Evolutionary conservation across 2,113 vertebrate genomes (phyloP).

Genomic region (Scartelaos histophorus): DNA sequence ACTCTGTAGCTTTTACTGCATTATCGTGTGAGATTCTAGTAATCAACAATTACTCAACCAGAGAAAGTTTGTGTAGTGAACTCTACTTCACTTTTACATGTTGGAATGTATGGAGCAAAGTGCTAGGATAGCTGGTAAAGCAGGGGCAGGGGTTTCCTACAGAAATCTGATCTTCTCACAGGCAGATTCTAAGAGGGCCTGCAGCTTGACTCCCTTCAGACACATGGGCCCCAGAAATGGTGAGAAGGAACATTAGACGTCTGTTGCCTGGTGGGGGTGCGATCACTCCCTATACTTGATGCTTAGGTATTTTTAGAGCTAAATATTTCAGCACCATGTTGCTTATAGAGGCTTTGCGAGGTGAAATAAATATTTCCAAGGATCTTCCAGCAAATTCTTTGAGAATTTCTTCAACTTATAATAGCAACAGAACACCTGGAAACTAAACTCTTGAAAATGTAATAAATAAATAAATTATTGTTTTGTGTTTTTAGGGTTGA

Average conservation of each 20-base stretch:
- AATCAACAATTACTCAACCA: constrained; percentile 20
- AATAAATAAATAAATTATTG: no score
- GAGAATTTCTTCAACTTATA: constrained; percentile 6
- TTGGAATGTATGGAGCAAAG: constrained; percentile 35
- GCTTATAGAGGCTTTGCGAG: constrained; percentile 51
- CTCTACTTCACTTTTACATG: constrained; percentile 31
- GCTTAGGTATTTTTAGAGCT: constrained; percentile 69
- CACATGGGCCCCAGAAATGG: constrained; percentile 51
- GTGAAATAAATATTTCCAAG: constrained; percentile 35
- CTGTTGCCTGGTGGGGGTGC: constrained; percentile 22
- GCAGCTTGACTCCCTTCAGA: constrained; percentile 45
- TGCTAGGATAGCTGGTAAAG: constrained; percentile 40
- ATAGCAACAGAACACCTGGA: constrained; percentile 2
- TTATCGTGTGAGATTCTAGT: not conserved
- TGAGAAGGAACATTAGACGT: constrained; percentile 32
- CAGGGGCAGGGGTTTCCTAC: constrained; percentile 39
- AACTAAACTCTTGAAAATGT: not conserved
- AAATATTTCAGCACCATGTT: constrained; percentile 45
- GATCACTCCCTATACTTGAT: constrained; percentile 30
- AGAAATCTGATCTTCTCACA: constrained; percentile 54
- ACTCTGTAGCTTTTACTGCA: not conserved
- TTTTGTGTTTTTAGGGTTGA: constrained; percentile 82
- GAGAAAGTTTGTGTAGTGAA: constrained; percentile 4
- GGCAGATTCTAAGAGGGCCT: constrained; percentile 35
- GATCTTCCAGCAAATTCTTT: constrained; percentile 9